A percentile compares a stretch with the other conserved stretches of the same genome.
phyloP scores from a whole-genome alignment of 2,113 vertebrate species.

The Malaclemys terrapin region DNA sequence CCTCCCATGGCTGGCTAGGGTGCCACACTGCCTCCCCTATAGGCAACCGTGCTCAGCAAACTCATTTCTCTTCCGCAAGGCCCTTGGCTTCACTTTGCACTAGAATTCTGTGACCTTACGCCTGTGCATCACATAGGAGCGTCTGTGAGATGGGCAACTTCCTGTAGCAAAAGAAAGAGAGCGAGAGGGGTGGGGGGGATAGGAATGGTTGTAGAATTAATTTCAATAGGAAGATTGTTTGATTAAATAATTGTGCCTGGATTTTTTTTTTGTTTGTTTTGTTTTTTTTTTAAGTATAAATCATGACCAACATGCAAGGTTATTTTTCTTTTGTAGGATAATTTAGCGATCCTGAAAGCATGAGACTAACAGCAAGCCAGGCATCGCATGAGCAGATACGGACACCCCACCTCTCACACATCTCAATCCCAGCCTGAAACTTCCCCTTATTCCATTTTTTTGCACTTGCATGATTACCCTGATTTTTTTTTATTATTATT shows the following conservation, averaged over 20 bases:
- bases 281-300: not conserved
- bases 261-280: not conserved
- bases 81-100: not conserved
- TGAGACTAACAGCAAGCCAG: not conserved
- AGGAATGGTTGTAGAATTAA: not conserved
- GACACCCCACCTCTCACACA: not conserved
- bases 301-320: not conserved
- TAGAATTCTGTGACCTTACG: not conserved
- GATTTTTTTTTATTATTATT: not conserved
- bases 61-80: not conserved
- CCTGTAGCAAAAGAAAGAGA: not conserved
- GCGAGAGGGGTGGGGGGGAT: not conserved
- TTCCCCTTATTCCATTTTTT: not conserved
- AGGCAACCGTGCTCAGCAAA: not conserved
- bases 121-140: not conserved
- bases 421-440: not conserved
- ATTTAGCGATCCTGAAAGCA: not conserved
- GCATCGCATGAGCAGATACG: not conserved
- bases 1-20: not conserved
- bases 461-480: not conserved
- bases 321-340: not conserved
- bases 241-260: not conserved
- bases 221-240: not conserved
- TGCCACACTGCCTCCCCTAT: not conserved
- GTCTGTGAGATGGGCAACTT: not conserved